phyloP scores from a whole-genome alignment of 2,888 invertebrate species.

The Griposia aprilina region DNA sequence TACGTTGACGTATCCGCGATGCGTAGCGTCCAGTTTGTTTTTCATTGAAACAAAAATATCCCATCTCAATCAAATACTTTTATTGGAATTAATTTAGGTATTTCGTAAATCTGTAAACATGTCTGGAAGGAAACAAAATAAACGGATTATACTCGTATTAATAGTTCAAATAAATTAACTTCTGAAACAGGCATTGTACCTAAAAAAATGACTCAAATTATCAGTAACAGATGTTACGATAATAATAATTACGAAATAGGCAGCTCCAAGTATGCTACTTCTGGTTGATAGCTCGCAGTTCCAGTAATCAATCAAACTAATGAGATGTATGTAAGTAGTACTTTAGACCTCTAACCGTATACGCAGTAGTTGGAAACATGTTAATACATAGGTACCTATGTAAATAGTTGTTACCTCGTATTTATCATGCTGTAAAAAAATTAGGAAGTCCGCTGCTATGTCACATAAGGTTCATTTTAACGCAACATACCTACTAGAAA shows the following conservation, averaged over 20 bases:
- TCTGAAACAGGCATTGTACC: conserved; percentile 1
- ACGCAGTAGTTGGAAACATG: not conserved
- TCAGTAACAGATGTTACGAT: conserved; percentile 29
- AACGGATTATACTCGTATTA: not conserved
- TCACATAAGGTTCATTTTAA: conserved; percentile 33
- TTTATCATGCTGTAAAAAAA: conserved; percentile 28
- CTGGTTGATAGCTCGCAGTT: conserved; percentile 9
- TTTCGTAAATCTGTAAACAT: not conserved
- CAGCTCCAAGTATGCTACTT: not conserved
- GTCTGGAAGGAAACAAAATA: not conserved
- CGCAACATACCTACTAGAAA: conserved; percentile 7
- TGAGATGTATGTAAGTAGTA: conserved; percentile 6
- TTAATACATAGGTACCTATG: not conserved
- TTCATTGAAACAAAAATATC: conserved; percentile 1
- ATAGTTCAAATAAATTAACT: conserved; percentile 10
- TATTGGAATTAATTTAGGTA: not conserved
- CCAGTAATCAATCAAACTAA: conserved; percentile 18
- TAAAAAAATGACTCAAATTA: conserved; percentile 28
- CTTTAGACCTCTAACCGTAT: not conserved
- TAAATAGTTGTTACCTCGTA: not conserved
- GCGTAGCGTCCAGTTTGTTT: conserved; percentile 23
- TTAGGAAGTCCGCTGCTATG: conserved; percentile 24
- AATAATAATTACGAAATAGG: conserved; percentile 8
- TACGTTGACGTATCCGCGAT: conserved; percentile 35
- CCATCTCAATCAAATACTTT: not conserved